Evolutionary conservation across 1,140 invertebrate genomes (phyloP), one percentile per base, ranked within the genome.

Genomic region (Macrosteles quadrilineatus): DNA sequence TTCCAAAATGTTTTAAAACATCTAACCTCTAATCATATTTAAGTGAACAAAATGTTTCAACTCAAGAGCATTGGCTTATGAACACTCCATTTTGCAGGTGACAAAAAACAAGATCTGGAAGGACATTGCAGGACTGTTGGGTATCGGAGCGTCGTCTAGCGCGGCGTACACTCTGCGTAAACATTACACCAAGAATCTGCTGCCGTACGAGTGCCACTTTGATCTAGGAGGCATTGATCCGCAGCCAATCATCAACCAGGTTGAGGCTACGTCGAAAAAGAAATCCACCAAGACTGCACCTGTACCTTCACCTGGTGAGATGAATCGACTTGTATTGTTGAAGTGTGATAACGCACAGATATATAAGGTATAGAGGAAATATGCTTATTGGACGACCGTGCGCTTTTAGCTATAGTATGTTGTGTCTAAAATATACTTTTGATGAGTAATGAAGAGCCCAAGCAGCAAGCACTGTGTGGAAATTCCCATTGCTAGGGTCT

Each of bases 31-130:
- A n/a, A n/a, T n/a, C n/a, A n/a, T n/a, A n/a, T n/a, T n/a, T n/a
- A n/a, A n/a, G n/a, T n/a, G n/a, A n/a, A n/a, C n/a, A n/a, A n/a
- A n/a, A n/a, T n/a, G n/a, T n/a, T n/a, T n/a, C n/a, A n/a, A n/a
- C n/a, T n/a, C n/a, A n/a, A n/a, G n/a, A n/a, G 14, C 32, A 36
- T 36, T 36, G 32, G 32, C 21, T 50, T 50, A 50, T 19, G 14
- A 19, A 50, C 4, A 19, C 21, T 50, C 2, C 25, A 6, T 30
- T 59, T 59, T 59, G 2, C 81, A 98, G 95, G 96, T 98, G 71
- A 98, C 95, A 32, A 98, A 97, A 84, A 94, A 94, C 78, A 99
- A 99, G 82, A 94, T 94, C 69, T 99, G 97, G 97, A 98, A 98
- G 80, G 97, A 98, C 82, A 96, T 98, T 75, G 96, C 96, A 57